Base-by-base conservation (phyloP, 2,888 invertebrate species). In the Rhagophthalmus giganteus region DNA sequence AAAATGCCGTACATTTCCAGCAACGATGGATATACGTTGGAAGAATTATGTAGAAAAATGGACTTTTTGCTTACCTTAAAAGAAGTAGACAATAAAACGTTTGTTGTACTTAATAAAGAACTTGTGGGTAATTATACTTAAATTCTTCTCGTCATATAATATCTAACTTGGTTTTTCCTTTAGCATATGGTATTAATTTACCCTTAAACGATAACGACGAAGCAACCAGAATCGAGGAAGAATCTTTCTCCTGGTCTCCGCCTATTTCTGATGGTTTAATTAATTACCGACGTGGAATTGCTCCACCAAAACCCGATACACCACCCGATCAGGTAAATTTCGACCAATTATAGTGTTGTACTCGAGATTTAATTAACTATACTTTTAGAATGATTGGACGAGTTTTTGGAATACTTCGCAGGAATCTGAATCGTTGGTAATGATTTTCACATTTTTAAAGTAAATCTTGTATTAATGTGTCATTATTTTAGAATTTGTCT, bases 301-400 rank as follows among this genome's bases (percentile, higher is more conserved):
- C 73, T 1, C 75, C 77, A 8, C 75, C 76, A 1, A 78, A 78
- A 58, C 75, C 76, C 1, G 76, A 78, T 61, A 75, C 77, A n/a
- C 75, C 78, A 12, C 75, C 75, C 9, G 65, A 68, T 24, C 72
- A 75, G 46, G 76, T 76, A 70, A 63, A 62, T 61, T 47, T 28
- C 31, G 4, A 0, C 6, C 2, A 16, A 28, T 16, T 14, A 2
- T 6, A 33, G 11, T 26, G 9, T 26, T 15, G 20, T 9, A 4
- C 13, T 2, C 7, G n/a, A 25, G n/a, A n/a, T n/a, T 12, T 32
- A n/a, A n/a, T n/a, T n/a, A n/a, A n/a, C n/a, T n/a, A n/a, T 44
- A 9, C 9, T 41, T 49, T 27, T 38, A 41, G 28, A 33, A 33
- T 15, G 26, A 28, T 13, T 39, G 51, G 44, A 32, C 38, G 33